Percentiles rank a stretch among this genome's conserved stretches.
Conservation (phyloP, 2,113 vertebrate genomes). For the Mesembrinibis cayennensis region DNA sequence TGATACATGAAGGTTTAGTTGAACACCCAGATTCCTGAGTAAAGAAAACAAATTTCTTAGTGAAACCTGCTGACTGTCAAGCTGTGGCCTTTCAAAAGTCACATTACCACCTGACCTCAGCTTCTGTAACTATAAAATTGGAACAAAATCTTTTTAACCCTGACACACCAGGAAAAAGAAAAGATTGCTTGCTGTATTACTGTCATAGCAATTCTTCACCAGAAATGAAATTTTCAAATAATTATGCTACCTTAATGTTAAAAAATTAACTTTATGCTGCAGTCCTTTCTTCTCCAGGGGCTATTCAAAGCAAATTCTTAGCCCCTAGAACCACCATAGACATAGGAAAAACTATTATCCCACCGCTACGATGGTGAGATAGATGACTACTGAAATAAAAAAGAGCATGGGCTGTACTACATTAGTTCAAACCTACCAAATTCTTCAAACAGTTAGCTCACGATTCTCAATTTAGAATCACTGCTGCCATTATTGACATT, state of each 20-base stretch:
- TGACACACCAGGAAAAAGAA: not conserved
- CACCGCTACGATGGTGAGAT: not conserved
- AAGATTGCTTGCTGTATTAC: not conserved
- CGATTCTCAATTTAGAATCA: not conserved
- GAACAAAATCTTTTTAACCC: not conserved
- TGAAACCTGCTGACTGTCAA: not conserved
- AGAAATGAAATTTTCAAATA: not conserved
- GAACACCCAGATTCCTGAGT: not conserved
- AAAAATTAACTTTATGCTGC: not conserved
- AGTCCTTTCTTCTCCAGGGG: not conserved
- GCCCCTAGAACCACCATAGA: not conserved
- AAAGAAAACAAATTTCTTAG: not conserved
- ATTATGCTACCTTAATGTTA: not conserved
- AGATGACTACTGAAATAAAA: not conserved
- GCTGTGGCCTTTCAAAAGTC: not conserved
- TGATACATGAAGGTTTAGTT: not conserved
- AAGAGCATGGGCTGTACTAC: not conserved
- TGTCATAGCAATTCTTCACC: not conserved
- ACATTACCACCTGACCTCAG: not conserved
- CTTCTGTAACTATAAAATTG: not conserved
- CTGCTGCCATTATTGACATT: not conserved
- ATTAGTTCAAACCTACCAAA: not conserved
- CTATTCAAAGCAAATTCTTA: not conserved
- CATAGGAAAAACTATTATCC: not conserved
- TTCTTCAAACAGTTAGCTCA: not conserved